phyloP scores from a whole-genome alignment of 2,797 vertebrate genomes.

The Nyctibius grandis region DNA sequence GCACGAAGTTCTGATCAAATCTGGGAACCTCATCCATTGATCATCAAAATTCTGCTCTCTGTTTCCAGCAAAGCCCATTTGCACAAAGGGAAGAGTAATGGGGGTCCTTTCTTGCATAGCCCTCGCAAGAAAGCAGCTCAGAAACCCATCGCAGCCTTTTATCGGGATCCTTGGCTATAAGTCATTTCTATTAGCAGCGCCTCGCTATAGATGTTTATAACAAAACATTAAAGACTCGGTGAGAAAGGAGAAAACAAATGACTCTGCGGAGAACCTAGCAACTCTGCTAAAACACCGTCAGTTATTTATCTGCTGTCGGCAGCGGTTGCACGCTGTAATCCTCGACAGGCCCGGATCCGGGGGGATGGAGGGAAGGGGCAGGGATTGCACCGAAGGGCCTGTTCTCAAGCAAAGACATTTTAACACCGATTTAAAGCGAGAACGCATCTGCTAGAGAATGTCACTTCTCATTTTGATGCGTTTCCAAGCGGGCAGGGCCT shows the following conservation, averaged over 20 bases:
- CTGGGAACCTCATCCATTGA: neutral
- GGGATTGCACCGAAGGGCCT: slow-evolving; percentile 31
- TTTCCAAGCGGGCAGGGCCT: slow-evolving; percentile 3
- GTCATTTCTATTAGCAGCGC: slow-evolving; percentile 62
- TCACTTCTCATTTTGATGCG: slow-evolving; percentile 40
- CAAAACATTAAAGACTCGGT: slow-evolving; percentile 62
- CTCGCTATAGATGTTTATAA: slow-evolving; percentile 55
- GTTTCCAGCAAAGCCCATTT: neutral
- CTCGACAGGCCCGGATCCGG: slow-evolving; percentile 24
- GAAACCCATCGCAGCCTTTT: neutral
- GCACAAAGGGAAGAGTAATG: neutral
- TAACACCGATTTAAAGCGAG: slow-evolving; percentile 55
- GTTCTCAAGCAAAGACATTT: slow-evolving; percentile 57
- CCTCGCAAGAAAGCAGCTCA: neutral
- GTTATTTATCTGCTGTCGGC: slow-evolving; percentile 69
- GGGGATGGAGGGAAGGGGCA: slow-evolving; percentile 38
- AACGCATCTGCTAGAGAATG: slow-evolving; percentile 42
- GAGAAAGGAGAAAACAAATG: slow-evolving; percentile 69
- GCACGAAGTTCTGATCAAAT: neutral
- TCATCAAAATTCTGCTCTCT: neutral
- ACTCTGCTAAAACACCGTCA: slow-evolving; percentile 62
- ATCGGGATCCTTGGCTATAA: slow-evolving; percentile 26
- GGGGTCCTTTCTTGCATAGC: neutral
- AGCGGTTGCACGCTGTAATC: slow-evolving; percentile 61
- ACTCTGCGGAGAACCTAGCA: slow-evolving; percentile 58